These are phyloP conservation scores for Myrmophylax atrothorax DNA, from an alignment of 2,113 vertebrate genomes.

Conservation along the genomic window DNA sequence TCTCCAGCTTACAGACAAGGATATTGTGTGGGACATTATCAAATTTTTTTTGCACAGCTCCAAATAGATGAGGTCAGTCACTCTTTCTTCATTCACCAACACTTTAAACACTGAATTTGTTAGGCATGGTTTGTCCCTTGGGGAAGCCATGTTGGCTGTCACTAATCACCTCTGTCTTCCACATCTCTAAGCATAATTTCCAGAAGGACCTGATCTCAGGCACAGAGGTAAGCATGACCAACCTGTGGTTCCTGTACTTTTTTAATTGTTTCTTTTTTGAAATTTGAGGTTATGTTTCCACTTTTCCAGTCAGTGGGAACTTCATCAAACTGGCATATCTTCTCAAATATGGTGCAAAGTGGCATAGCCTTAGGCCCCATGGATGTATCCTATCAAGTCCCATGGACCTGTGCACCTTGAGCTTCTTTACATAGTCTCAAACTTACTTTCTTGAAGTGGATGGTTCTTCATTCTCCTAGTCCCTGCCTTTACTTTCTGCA, in stretches of 20 bases:
- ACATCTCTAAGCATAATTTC: background rate
- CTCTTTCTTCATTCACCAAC: background rate
- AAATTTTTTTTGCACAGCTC: accelerated
- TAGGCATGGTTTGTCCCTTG: background rate
- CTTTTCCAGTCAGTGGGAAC: background rate
- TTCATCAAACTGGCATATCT: background rate
- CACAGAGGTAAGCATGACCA: background rate
- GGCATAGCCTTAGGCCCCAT: background rate
- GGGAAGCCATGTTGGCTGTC: background rate
- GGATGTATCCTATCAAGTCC: background rate
- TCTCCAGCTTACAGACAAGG: background rate
- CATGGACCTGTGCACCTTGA: background rate
- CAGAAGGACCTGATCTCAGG: background rate
- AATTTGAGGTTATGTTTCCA: background rate
- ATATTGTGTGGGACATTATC: background rate
- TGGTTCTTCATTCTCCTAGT: background rate
- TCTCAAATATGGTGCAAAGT: background rate
- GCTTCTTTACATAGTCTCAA: background rate
- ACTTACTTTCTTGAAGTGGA: background rate
- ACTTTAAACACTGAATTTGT: background rate
- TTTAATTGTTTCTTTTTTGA: background rate
- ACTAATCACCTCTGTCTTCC: background rate
- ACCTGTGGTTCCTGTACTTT: background rate
- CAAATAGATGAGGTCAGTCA: accelerated
- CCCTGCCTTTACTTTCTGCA: background rate